Conservation (phyloP, 2,113 vertebrate genomes). For the Morphnarchus princeps region DNA sequence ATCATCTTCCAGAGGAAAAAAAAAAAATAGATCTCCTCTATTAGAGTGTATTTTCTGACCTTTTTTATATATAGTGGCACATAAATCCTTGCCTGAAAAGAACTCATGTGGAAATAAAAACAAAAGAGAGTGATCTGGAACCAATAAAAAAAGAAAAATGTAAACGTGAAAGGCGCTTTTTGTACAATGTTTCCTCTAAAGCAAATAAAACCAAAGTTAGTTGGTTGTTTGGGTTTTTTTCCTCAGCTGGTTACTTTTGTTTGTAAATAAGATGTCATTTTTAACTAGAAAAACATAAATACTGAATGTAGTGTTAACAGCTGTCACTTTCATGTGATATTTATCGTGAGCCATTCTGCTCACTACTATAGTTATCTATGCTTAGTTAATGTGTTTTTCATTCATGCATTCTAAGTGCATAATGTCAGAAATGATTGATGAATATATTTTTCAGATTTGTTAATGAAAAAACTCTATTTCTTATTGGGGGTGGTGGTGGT, state of each 20-base stretch:
- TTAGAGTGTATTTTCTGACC: background rate
- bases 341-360: background rate
- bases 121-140: background rate
- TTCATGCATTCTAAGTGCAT: rapidly evolving
- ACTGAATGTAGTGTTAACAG: background rate
- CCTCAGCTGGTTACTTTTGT: background rate
- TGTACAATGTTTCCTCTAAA: background rate
- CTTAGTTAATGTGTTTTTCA: background rate
- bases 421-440: background rate
- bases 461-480: background rate
- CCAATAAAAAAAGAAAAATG: background rate
- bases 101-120: background rate
- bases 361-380: rapidly evolving
- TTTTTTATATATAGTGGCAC: background rate
- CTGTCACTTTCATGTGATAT: background rate
- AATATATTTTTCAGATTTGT: background rate
- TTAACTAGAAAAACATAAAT: background rate
- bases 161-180: background rate
- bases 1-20: background rate
- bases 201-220: background rate
- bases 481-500: background rate
- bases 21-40: rapidly evolving
- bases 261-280: background rate
- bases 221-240: rapidly evolving
- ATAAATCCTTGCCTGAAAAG: background rate